Evolutionary conservation across 2,888 invertebrate species (phyloP), one percentile per base, ranked within the genome.

Genomic region (Acanthosepion pharaonis): DNA sequence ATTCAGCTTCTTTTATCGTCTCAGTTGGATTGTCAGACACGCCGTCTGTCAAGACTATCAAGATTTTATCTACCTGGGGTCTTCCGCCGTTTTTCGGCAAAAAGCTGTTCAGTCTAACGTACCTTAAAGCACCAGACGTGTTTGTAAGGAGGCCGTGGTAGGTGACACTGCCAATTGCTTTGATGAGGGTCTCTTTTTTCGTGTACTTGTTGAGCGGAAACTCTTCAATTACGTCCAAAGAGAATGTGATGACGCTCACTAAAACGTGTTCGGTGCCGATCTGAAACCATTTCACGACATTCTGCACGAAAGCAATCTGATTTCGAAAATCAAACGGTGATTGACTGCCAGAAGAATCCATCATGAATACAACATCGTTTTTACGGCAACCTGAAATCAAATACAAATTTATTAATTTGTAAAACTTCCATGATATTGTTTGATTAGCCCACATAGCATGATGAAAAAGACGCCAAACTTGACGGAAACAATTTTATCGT

Each of bases 171-270:
- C 23, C 25, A 20, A 94, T 64, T 18, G 94, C 94, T 8, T 23
- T 64, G 33, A 94, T 94, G 1, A 94, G 33, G 33, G 23, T n/a
- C 23, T 59, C 42, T 25, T 94, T 42, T 6, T 93, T 51, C n/a
- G 33, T 48, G 94, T 91, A 94, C n/a, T 92, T 94, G n/a, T 94
- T 94, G 18, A 94, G 78, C 8, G 64, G 92, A 33, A 94, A 94
- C 53, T 94, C 64, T 9, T 94, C 78, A 1, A 42, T 93, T 8
- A 93, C 94, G 15, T 59, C 64, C 25, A 48, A n/a, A 28, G 95
- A 94, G 49, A 94, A 95, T 1, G 95, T 95, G 15, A 95, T 53
- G 23, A 95, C 49, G 18, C 95, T 93, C 18, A 95, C 93, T 51
- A 94, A 94, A 59, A 95, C 94, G 55, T 95, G 91, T 42, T 94